Base-by-base conservation (phyloP, 2,888 invertebrate genomes). In the Chalcis sispes region DNA sequence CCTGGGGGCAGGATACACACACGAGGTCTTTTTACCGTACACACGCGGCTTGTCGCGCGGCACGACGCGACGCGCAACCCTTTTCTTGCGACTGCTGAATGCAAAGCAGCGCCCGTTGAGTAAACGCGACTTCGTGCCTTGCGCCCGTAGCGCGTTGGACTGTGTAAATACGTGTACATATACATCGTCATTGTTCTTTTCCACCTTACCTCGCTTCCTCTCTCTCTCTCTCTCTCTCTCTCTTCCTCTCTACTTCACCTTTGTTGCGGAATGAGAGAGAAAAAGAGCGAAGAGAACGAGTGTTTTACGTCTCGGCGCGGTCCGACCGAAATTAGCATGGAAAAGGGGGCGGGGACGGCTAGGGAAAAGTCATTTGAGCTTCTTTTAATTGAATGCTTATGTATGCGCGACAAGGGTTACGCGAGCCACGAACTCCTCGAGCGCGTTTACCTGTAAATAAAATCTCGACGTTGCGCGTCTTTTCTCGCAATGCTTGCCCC, bases 51-150 rank as follows among this genome's bases (percentile, higher is more conserved):
- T 1, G 46, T 46, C 5, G 29, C 1, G n/a, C 10, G 1, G n/a
- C 8, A 0, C 36, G 40, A 13, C 36, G 25, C 1, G 23, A 15
- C 25, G 2, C 7, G 18, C 69, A 65, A 75, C 80, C 79, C 77
- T 78, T 79, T 79, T 77, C 77, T 77, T 73, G 77, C 78, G 78
- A 74, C 69, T 66, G 62, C 72, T 76, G 79, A 78, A 78, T 77
- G 78, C 79, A 77, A 78, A 80, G 75, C 80, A 80, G 79, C n/a
- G n/a, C 75, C 77, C 79, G 77, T 67, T 80, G 77, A 79, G 80
- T 75, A 79, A 80, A 80, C 80, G 78, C 75, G 72, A 69, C 79
- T 80, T 76, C 81, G 80, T 81, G 79, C 79, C n/a, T n/a, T n/a
- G 59, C 56, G 15, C n/a, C 32, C 32, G 5, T 8, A n/a, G n/a